A percentile compares a stretch with the other conserved stretches of the same genome.
Conservation (phyloP, 2,797 vertebrate genomes). For the Labeo calbasu region DNA sequence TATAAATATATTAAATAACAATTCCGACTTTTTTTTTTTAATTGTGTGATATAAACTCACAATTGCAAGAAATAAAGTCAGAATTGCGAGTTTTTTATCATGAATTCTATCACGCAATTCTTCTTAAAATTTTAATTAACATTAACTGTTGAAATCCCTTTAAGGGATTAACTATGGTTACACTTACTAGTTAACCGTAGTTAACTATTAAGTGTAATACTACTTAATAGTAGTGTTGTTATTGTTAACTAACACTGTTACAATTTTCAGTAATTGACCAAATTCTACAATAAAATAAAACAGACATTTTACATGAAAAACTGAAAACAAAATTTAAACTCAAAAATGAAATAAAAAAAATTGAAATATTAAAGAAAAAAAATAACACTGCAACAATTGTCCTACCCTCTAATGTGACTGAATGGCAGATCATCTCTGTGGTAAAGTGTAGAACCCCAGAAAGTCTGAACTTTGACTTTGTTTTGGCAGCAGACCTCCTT, state of each 20-base stretch:
- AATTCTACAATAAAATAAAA: neutral
- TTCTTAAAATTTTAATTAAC: too few relatives aligned
- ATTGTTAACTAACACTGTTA: neutral
- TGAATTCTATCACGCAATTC: too few relatives aligned
- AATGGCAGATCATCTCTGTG: constrained; percentile 85
- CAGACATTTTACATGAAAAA: neutral
- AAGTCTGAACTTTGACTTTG: constrained; percentile 79
- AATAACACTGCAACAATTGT: neutral
- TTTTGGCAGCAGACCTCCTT: constrained; percentile 76
- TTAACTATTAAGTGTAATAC: too few relatives aligned
- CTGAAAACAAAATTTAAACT: neutral
- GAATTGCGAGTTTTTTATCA: too few relatives aligned
- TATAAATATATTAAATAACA: too few relatives aligned
- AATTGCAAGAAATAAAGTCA: too few relatives aligned
- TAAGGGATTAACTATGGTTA: neutral
- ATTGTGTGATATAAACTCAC: too few relatives aligned
- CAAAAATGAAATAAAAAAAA: neutral
- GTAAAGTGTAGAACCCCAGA: constrained; percentile 84
- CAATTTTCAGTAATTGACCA: neutral
- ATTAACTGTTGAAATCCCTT: neutral
- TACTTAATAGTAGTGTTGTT: neutral
- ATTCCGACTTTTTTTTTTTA: too few relatives aligned
- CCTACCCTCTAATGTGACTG: constrained; percentile 76
- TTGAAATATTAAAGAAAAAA: neutral
- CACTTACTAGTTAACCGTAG: neutral